These are phyloP conservation scores for Oryctes rhinoceros DNA, from an alignment of 1,140 invertebrate genomes.

Conservation along the genomic window DNA sequence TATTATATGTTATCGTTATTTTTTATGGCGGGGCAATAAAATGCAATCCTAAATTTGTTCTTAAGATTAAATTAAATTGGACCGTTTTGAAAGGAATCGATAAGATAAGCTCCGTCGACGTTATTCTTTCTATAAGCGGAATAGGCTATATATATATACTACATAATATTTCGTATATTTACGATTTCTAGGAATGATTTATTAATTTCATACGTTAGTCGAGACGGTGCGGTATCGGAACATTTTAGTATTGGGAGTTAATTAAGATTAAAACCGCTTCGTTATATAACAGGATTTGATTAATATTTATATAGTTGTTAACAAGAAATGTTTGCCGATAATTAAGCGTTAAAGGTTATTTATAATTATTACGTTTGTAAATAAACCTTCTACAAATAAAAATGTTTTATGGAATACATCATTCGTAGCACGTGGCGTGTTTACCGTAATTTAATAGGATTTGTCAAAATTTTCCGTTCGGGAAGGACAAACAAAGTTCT, in stretches of 20 bases:
- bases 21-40: constrained; percentile 12
- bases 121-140: background rate
- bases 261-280: background rate
- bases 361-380: too few relatives aligned
- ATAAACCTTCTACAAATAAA: too few relatives aligned
- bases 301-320: background rate
- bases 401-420: too few relatives aligned
- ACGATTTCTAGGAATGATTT: constrained; percentile 5
- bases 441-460: too few relatives aligned
- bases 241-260: background rate
- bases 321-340: background rate
- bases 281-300: background rate
- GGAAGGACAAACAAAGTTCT: too few relatives aligned
- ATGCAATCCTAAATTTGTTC: constrained; percentile 15
- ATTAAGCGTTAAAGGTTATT: too few relatives aligned
- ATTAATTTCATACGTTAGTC: background rate
- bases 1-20: constrained; percentile 12
- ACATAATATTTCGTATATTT: background rate
- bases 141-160: background rate
- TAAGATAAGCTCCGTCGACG: background rate
- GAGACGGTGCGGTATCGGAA: background rate
- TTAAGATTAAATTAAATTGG: constrained; percentile 11
- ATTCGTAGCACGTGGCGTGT: too few relatives aligned
- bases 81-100: constrained; percentile 2
- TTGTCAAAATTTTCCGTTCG: too few relatives aligned